A percentile compares a stretch with the other conserved stretches of the same genome.
Evolutionary conservation across 2,888 invertebrate species (phyloP).

Genomic region (Pseudeuparius sepicola): DNA sequence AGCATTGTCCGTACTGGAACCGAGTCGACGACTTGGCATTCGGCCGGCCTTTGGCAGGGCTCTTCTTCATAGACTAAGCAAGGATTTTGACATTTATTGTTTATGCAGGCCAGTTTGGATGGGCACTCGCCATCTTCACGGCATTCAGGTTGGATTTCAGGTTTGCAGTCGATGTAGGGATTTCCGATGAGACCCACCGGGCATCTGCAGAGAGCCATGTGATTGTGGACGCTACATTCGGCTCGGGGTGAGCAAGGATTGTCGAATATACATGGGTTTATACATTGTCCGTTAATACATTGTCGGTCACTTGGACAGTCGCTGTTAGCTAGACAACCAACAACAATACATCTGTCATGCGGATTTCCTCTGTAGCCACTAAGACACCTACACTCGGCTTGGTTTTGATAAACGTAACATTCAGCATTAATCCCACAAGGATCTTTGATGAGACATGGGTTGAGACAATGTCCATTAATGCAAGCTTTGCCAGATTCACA

Average conservation of each 20-base stretch:
- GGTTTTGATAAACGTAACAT: conserved; percentile 63
- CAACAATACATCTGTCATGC: conserved; percentile 59
- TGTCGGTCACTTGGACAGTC: conserved; percentile 80
- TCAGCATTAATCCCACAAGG: conserved; percentile 77
- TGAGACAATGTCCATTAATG: conserved; percentile 74
- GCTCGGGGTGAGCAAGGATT: conserved; percentile 70
- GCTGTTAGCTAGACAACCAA: conserved; percentile 77
- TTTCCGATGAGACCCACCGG: conserved; percentile 66
- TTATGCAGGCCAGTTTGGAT: conserved; percentile 67
- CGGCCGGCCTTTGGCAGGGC: conserved; percentile 71
- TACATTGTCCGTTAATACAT: conserved; percentile 77
- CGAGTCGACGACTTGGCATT: conserved; percentile 72
- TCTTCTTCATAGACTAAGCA: conserved; percentile 64
- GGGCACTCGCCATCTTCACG: conserved; percentile 75
- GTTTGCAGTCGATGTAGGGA: conserved; percentile 70
- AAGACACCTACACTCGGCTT: conserved; percentile 69
- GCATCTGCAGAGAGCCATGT: conserved; percentile 78
- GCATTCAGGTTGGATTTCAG: conserved; percentile 66
- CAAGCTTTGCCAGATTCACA: conserved; percentile 78
- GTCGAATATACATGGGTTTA: conserved; percentile 70
- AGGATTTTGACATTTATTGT: conserved; percentile 73
- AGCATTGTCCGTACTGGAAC: conserved; percentile 80
- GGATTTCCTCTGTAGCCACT: conserved; percentile 76
- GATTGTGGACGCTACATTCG: conserved; percentile 71
- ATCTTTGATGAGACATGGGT: conserved; percentile 71